Evolutionary conservation across 2,888 invertebrate genomes (phyloP).

Genomic region (Hydrotaea cyrtoneurina): DNA sequence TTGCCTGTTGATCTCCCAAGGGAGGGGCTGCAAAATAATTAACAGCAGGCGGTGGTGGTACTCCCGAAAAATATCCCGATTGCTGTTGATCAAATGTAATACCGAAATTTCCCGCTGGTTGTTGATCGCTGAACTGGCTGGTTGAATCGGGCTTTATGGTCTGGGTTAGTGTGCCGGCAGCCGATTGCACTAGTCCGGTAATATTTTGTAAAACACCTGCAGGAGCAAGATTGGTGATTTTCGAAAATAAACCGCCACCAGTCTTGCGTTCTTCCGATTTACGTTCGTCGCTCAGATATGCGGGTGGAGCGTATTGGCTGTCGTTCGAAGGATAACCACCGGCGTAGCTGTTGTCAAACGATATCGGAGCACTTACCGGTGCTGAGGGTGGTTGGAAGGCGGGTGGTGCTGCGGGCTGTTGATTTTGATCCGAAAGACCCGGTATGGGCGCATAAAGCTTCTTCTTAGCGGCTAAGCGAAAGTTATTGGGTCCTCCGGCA

Average conservation of each 20-base stretch:
- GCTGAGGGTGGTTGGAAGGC: constrained; percentile 43
- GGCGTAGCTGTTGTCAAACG: constrained; percentile 13
- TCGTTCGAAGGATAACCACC: neutral
- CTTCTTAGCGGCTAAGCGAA: constrained; percentile 86
- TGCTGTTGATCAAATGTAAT: constrained; percentile 47
- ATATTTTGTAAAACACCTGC: constrained; percentile 78
- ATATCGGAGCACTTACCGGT: constrained; percentile 40
- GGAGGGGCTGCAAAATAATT: constrained; percentile 46
- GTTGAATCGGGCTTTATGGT: constrained; percentile 62
- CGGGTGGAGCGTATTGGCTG: constrained; percentile 12
- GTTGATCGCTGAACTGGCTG: neutral
- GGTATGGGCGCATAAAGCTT: constrained; percentile 90
- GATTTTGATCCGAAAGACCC: constrained; percentile 82
- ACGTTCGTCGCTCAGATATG: constrained; percentile 43
- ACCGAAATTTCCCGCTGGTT: neutral
- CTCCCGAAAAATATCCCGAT: constrained; percentile 42
- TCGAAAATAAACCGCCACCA: constrained; percentile 76
- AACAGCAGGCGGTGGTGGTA: constrained; percentile 39
- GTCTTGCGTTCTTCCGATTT: constrained; percentile 71
- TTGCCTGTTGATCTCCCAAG: constrained; percentile 21
- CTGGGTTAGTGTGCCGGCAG: constrained; percentile 73
- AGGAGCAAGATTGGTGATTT: constrained; percentile 75
- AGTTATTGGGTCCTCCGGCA: constrained; percentile 81
- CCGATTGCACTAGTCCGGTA: constrained; percentile 77
- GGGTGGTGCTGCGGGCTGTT: constrained; percentile 13